phyloP scores from a whole-genome alignment of 2,113 vertebrate species.

The Leuciscus idus region DNA sequence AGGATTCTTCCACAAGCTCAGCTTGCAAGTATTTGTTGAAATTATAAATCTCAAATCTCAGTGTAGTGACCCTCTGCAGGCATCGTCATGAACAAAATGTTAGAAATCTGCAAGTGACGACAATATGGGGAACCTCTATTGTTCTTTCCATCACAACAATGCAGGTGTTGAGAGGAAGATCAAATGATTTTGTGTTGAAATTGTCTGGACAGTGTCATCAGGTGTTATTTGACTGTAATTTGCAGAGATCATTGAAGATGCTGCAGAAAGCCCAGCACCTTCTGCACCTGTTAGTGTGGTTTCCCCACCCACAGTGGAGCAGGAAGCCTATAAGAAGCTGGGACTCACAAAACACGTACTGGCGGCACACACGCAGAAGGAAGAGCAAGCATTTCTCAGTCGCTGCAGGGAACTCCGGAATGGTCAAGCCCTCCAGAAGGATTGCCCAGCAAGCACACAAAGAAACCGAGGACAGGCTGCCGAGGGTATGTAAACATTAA shows the following conservation, averaged over 20 bases:
- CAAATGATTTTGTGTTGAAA: background rate
- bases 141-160: background rate
- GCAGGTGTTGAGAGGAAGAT: background rate
- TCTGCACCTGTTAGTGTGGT: conserved; percentile 57
- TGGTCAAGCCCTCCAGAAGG: conserved; percentile 75
- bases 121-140: background rate
- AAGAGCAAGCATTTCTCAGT: conserved; percentile 89
- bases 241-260: conserved; percentile 87
- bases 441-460: conserved; percentile 78
- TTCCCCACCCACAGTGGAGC: conserved; percentile 76
- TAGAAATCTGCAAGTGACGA: no score
- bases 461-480: conserved; percentile 71
- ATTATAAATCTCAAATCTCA: background rate
- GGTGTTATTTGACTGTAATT: conserved; percentile 10
- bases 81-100: no score
- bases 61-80: background rate
- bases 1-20: background rate
- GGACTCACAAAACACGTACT: conserved; percentile 93
- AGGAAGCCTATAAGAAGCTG: conserved; percentile 84
- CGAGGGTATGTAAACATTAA: conserved; percentile 63
- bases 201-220: background rate
- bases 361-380: conserved; percentile 91
- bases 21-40: background rate
- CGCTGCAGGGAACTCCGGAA: conserved; percentile 80
- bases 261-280: conserved; percentile 71